These are phyloP conservation scores for Manduca sexta DNA, from an alignment of 1,140 invertebrate genomes.

Conservation along the genomic window DNA sequence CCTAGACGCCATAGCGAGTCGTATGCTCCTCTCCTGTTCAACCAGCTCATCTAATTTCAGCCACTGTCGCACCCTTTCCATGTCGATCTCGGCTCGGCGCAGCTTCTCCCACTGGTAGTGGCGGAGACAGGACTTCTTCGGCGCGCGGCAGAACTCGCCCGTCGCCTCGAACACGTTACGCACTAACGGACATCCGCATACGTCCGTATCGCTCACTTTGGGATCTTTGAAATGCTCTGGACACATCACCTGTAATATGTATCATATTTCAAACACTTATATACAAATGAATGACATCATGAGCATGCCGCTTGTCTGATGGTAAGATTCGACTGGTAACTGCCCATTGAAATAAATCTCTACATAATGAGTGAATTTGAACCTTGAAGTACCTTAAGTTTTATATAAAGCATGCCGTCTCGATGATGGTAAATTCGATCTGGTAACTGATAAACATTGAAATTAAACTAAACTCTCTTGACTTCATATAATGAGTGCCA, in stretches of 20 bases:
- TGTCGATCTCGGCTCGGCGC: slow-evolving; percentile 88
- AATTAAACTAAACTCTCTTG: too few relatives aligned
- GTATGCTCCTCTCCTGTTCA: slow-evolving; percentile 93
- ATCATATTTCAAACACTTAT: too few relatives aligned
- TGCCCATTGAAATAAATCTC: too few relatives aligned
- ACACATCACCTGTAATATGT: slow-evolving; percentile 81
- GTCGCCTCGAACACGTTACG: slow-evolving; percentile 86
- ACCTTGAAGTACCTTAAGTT: too few relatives aligned
- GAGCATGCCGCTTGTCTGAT: too few relatives aligned
- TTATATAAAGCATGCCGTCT: too few relatives aligned
- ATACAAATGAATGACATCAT: too few relatives aligned
- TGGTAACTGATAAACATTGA: too few relatives aligned
- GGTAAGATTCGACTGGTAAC: too few relatives aligned
- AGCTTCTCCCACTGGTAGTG: slow-evolving; percentile 98
- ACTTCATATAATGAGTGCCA: too few relatives aligned
- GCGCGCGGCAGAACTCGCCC: slow-evolving; percentile 84
- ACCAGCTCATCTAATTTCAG: slow-evolving; percentile 95
- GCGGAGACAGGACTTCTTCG: slow-evolving; percentile 93
- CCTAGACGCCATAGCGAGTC: slow-evolving; percentile 87
- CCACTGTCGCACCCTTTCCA: slow-evolving; percentile 89
- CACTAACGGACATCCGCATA: slow-evolving; percentile 94
- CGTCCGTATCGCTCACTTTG: slow-evolving; percentile 87
- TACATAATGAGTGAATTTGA: too few relatives aligned
- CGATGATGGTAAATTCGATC: too few relatives aligned
- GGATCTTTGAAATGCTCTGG: slow-evolving; percentile 98